Conservation (phyloP, 2,888 invertebrate species). For the Oligia fasciuncula region DNA sequence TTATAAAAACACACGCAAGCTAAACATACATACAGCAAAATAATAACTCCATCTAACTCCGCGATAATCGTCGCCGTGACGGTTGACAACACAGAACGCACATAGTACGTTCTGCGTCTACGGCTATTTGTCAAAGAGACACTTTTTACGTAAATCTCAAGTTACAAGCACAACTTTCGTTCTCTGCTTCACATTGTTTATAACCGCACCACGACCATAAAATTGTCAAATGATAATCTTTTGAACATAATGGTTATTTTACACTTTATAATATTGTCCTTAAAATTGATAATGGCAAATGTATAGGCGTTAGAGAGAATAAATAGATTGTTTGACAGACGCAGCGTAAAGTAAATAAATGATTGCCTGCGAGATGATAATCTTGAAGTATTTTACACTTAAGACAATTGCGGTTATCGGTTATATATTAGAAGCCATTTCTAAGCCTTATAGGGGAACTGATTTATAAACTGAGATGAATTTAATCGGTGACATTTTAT, state of each 20-base stretch:
- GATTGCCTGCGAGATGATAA: conserved; percentile 59
- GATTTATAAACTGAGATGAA: conserved; percentile 37
- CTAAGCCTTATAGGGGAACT: conserved; percentile 18
- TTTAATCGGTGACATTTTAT: conserved; percentile 40
- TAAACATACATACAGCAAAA: conserved; percentile 13
- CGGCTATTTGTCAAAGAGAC: conserved; percentile 48
- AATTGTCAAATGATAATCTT: conserved; percentile 73
- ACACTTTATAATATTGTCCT: conserved; percentile 68
- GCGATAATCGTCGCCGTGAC: conserved; percentile 28
- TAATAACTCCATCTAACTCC: conserved; percentile 36
- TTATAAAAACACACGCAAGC: background rate
- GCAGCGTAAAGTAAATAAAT: conserved; percentile 61
- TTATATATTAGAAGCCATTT: conserved; percentile 38
- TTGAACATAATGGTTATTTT: conserved; percentile 67
- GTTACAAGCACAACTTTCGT: conserved; percentile 61
- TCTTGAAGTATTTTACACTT: conserved; percentile 61
- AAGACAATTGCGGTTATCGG: conserved; percentile 56
- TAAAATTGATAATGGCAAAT: conserved; percentile 68
- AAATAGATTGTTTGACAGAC: conserved; percentile 63
- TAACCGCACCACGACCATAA: conserved; percentile 61
- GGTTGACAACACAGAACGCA: conserved; percentile 24
- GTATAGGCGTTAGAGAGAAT: conserved; percentile 61
- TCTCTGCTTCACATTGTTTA: conserved; percentile 59
- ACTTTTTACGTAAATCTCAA: conserved; percentile 59
- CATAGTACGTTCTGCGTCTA: conserved; percentile 18